Conservation (phyloP, 1,140 invertebrate genomes). For the Adelges cooleyi region DNA sequence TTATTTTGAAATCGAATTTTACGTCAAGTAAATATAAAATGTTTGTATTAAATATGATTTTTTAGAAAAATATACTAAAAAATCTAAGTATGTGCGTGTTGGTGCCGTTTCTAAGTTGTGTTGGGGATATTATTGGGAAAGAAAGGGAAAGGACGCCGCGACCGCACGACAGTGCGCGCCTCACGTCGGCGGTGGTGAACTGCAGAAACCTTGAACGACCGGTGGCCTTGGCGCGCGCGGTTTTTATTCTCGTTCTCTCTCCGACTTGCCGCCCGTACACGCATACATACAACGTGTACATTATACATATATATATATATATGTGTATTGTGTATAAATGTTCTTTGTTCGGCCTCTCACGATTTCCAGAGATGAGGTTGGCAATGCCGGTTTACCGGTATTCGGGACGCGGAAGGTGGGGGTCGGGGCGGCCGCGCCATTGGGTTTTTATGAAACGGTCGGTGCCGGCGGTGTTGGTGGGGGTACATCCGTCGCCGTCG, state of each 20-base stretch:
- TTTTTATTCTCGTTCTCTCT: constrained; percentile 5
- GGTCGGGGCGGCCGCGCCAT: constrained; percentile 21
- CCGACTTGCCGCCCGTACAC: not conserved
- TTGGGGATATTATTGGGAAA: no score
- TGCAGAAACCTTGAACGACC: constrained; percentile 28
- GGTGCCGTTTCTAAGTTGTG: not conserved
- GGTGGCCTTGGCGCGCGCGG: constrained; percentile 23
- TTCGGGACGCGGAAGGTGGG: not conserved
- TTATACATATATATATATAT: no score
- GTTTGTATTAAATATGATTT: no score
- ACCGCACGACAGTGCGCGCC: not conserved
- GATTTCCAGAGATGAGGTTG: constrained; percentile 24
- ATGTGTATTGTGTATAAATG: constrained; percentile 17
- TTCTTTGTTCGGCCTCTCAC: constrained; percentile 27
- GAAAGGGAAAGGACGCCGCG: constrained; percentile 6
- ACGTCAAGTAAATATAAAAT: no score
- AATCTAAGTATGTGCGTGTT: not conserved
- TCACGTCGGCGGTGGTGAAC: constrained; percentile 16
- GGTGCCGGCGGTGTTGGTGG: not conserved
- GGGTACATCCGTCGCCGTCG: constrained; percentile 21
- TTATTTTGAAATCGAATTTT: no score
- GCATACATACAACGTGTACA: no score
- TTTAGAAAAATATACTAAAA: no score
- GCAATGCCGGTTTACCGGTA: constrained; percentile 28
- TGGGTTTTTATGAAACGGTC: constrained; percentile 24